phyloP scores from a whole-genome alignment of 1,140 invertebrate genomes.

The Arion vulgaris region DNA sequence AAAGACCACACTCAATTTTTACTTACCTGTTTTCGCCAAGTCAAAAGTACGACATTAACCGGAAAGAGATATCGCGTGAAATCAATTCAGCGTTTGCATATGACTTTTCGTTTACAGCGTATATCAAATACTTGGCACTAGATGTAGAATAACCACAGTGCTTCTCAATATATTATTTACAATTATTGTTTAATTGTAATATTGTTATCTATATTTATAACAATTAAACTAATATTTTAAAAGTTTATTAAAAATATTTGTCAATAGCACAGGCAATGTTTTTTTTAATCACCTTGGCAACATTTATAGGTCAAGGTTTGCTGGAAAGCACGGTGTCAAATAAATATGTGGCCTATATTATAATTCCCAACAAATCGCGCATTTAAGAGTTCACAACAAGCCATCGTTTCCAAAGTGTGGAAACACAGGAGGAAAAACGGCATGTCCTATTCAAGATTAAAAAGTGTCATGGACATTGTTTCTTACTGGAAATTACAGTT shows the following conservation, averaged over 20 bases:
- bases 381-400: not conserved
- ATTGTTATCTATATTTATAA: no score
- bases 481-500: constrained; percentile 35
- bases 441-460: constrained; percentile 16
- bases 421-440: not conserved
- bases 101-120: no score
- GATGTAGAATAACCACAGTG: no score
- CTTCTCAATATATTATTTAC: no score
- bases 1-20: not conserved
- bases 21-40: not conserved
- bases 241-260: not conserved
- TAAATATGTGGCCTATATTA: not conserved
- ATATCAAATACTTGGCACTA: no score
- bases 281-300: not conserved
- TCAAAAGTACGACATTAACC: no score
- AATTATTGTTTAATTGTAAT: no score
- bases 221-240: no score
- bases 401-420: not conserved
- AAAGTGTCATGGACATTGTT: constrained; percentile 28
- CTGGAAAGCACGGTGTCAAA: not conserved
- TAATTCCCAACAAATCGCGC: not conserved
- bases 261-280: not conserved
- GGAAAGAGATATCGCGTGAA: no score
- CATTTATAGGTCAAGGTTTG: not conserved
- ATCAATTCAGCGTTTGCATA: no score